Evolutionary conservation across 2,888 invertebrate species (phyloP), one percentile per base, ranked within the genome.

Genomic region (Archips crataeganus): DNA sequence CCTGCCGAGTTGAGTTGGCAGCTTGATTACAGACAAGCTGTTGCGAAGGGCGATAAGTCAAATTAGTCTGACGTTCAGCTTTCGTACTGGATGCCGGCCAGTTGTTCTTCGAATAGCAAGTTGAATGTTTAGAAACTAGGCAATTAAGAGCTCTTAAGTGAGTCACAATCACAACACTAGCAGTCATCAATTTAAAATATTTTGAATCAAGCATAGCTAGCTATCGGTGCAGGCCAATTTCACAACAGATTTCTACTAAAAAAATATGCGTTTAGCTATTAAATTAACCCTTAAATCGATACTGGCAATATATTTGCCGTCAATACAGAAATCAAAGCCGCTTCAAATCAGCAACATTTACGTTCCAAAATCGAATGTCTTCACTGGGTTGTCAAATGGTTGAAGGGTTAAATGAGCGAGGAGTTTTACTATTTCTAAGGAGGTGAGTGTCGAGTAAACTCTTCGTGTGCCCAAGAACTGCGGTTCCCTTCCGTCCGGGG

Each of bases 41-140:
- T 70, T 70, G 59, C 67, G 61, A 68, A 15, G 51, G 54, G 67
- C 70, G 70, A 71, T 61, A 68, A 64, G 54, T 75, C 63, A 75
- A 71, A 64, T 70, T 63, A 70, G 70, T 23, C 73, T 71, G 57
- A 70, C 62, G 60, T 64, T 39, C 10, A 59, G 42, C 49, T 66
- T 66, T 66, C 69, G 67, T 45, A 54, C 76, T 79, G 79, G 79
- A 79, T 71, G 71, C 64, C 63, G 69, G 79, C 79, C 79, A 79
- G 76, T 74, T 70, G 74, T 70, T 71, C 60, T 51, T 65, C 47
- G 70, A 71, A 73, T 71, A 42, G 60, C 71, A 61, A 71, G 75
- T 73, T 74, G 61, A 66, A 68, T 64, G 64, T 75, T 71, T 74
- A 69, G 74, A 60, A 74, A 74, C 70, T 68, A 39, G 51, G 63